Evolutionary conservation across 2,797 vertebrate species (phyloP).

Genomic region (Neopelma chrysocephalum): DNA sequence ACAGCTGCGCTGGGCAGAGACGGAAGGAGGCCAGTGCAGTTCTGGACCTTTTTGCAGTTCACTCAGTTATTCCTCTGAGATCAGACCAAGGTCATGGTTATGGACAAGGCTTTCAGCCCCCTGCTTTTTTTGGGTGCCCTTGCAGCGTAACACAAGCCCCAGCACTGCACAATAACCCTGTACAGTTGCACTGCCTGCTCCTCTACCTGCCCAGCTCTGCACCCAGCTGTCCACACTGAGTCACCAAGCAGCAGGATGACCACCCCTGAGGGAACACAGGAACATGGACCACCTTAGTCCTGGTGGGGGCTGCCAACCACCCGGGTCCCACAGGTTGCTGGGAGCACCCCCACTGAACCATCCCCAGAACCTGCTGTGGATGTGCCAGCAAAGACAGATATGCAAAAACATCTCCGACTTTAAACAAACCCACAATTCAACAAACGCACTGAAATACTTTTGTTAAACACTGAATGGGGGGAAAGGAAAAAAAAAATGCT

Average conservation of each 20-base stretch:
- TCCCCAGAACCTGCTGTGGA: not conserved
- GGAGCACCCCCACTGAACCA: not conserved
- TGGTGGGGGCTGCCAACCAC: not conserved
- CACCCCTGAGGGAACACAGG: not conserved
- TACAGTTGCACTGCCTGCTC: not conserved
- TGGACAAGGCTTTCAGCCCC: not conserved
- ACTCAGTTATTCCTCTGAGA: not conserved
- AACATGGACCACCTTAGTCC: not conserved
- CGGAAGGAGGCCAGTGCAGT: not conserved
- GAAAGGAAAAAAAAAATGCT: not conserved
- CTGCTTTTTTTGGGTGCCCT: not conserved
- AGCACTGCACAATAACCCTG: not conserved
- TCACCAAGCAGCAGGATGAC: not conserved
- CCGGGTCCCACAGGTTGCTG: accelerated
- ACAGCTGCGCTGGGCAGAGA: not conserved
- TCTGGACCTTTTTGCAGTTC: not conserved
- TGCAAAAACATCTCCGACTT: not conserved
- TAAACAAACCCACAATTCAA: not conserved
- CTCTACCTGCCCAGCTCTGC: not conserved
- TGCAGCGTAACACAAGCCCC: not conserved
- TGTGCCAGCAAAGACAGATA: not conserved
- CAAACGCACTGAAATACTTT: not conserved
- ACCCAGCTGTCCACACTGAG: not conserved
- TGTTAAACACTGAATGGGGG: not conserved
- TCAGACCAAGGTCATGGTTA: not conserved